phyloP scores from a whole-genome alignment of 2,888 invertebrate species.

The Phasia obesa region DNA sequence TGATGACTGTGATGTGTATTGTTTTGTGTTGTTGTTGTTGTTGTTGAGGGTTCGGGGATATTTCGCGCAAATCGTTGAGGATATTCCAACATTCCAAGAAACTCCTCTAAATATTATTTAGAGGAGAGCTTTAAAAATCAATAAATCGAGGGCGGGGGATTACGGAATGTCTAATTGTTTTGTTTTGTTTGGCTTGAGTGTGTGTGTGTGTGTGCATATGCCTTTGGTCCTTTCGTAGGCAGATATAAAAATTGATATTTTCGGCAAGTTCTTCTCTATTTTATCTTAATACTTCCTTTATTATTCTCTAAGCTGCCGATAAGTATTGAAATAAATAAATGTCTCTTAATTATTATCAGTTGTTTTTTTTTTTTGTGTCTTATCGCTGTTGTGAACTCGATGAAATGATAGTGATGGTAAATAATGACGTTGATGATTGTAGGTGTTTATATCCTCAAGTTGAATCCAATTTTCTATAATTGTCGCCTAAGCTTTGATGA shows the following conservation, averaged over 20 bases:
- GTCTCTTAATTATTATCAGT: background rate
- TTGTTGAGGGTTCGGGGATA: constrained; percentile 85
- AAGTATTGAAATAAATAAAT: constrained; percentile 17
- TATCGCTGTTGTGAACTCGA: constrained; percentile 23
- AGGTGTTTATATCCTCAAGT: constrained; percentile 58
- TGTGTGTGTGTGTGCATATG: background rate
- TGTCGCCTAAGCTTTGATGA: constrained; percentile 58
- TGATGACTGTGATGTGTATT: constrained; percentile 75
- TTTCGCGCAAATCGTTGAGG: constrained; percentile 87
- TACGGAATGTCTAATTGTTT: constrained; percentile 39
- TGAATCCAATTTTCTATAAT: constrained; percentile 65
- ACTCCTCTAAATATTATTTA: constrained; percentile 71
- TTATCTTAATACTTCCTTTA: background rate
- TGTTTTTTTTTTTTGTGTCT: constrained; percentile 9
- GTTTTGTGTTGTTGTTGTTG: constrained; percentile 77
- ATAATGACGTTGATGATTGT: constrained; percentile 50
- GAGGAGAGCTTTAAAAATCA: constrained; percentile 66
- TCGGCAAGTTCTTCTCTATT: background rate
- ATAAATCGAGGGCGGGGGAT: constrained; percentile 13
- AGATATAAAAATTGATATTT: background rate
- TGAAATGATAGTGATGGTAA: constrained; percentile 47
- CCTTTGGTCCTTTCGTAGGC: background rate
- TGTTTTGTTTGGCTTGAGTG: background rate
- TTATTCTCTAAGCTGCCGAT: constrained; percentile 21
- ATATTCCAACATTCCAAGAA: constrained; percentile 83